A percentile compares a stretch with the other conserved stretches of the same genome.
phyloP scores from a whole-genome alignment of 1,140 invertebrate genomes.

The Phocides pigmalion region DNA sequence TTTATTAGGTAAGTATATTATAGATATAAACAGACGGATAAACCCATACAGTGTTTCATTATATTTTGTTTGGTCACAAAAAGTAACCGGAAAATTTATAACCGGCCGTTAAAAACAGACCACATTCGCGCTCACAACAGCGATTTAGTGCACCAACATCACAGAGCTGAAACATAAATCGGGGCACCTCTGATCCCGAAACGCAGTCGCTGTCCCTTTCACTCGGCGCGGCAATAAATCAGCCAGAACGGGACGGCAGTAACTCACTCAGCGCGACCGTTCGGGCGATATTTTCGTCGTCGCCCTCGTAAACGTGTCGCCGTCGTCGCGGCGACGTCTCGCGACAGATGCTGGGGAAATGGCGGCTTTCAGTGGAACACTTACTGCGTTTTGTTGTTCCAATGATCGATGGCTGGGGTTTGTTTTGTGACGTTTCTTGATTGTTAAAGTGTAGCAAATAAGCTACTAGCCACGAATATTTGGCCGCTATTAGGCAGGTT shows the following conservation, averaged over 20 bases:
- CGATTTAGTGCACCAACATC: slow-evolving; percentile 12
- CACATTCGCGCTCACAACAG: slow-evolving; percentile 11
- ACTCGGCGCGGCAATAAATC: slow-evolving; percentile 61
- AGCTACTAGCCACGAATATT: no score
- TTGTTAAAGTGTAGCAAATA: no score
- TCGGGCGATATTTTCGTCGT: slow-evolving; percentile 68
- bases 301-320: slow-evolving; percentile 64
- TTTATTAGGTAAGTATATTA: no score
- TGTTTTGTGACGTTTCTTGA: neutral
- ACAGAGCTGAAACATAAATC: slow-evolving; percentile 30
- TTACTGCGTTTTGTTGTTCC: slow-evolving; percentile 39
- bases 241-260: slow-evolving; percentile 51
- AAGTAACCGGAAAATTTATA: slow-evolving; percentile 18
- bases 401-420: slow-evolving; percentile 18
- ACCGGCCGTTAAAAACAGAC: slow-evolving; percentile 4
- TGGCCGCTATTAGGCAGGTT: no score
- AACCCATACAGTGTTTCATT: no score
- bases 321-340: slow-evolving; percentile 43
- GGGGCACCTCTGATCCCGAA: slow-evolving; percentile 36
- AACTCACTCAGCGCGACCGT: slow-evolving; percentile 59
- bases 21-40: no score
- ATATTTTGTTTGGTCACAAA: neutral
- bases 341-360: slow-evolving; percentile 46
- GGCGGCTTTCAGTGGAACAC: slow-evolving; percentile 29
- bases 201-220: slow-evolving; percentile 47